phyloP scores from a whole-genome alignment of 2,888 invertebrate genomes.

The Unio delphinus region DNA sequence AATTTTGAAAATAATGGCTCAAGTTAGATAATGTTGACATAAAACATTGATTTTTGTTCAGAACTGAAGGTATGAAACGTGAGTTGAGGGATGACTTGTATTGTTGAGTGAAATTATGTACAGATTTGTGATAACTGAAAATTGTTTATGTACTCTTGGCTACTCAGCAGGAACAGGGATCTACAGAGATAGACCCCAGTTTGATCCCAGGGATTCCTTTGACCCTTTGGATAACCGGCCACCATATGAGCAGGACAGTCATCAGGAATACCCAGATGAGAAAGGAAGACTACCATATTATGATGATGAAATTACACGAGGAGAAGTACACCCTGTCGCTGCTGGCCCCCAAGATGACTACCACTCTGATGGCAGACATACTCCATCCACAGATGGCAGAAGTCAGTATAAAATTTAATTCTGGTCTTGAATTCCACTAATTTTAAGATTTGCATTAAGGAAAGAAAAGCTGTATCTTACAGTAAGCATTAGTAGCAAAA shows the following conservation, averaged over 20 bases:
- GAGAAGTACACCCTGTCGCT: conserved; percentile 30
- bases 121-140: no score
- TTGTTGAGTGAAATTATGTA: no score
- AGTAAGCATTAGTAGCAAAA: no score
- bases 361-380: conserved; percentile 44
- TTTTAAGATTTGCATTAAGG: no score
- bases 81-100: no score
- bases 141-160: background rate
- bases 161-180: conserved; percentile 14
- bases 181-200: conserved; percentile 27
- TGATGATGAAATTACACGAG: conserved; percentile 33
- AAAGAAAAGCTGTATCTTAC: no score
- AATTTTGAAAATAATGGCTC: no score
- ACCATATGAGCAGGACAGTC: conserved; percentile 25
- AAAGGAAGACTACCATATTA: conserved; percentile 38
- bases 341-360: conserved; percentile 30
- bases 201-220: conserved; percentile 17
- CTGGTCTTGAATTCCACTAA: no score
- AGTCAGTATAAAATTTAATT: conserved; percentile 16
- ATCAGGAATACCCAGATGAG: conserved; percentile 24
- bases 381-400: conserved; percentile 47
- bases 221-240: conserved; percentile 23
- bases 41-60: no score
- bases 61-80: no score
- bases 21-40: no score